Base-by-base conservation (phyloP, 2,888 invertebrate species). In the Zygothrica quintamaculata region DNA sequence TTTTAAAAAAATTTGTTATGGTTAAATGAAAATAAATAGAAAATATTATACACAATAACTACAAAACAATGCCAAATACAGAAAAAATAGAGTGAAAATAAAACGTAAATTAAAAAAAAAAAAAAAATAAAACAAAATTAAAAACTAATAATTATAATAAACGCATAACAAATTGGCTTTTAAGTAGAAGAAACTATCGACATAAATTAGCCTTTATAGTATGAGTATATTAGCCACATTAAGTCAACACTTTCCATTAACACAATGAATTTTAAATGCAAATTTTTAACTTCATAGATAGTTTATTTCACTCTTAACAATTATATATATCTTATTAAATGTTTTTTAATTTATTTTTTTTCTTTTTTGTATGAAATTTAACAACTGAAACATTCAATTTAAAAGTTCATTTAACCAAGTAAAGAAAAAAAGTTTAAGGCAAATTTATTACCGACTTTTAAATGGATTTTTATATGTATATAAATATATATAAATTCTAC, bases 391-490 rank as follows among this genome's bases (percentile, higher is more conserved):
- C 18, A 22, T 5, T 22, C 26, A 6, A 18, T 18, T 11, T 29
- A n/a, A 11, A 16, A 16, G 25, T 26, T 4, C 25, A 25, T 18
- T 22, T 12, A 11, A 9, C n/a, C 22, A 2, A 22, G 18, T 5
- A 4, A 44, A 26, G 3, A 1, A 11, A 18, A 13, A 15, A 11
- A 6, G 13, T 51, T 59, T 44, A 60, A 48, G 31, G 13, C 33
- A 60, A 51, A 66, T 67, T 55, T 51, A 55, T 60, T 26, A 33
- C 59, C 46, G 34, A 6, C 65, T 18, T 4, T 53, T 46, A 33
- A 58, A 52, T 36, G 26, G 26, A 2, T 1, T n/a, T 31, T 33
- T 22, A 2, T 22, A 5, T 22, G 2, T 22, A 3, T 22, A 0
- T 31, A 25, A 1, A 25, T 47, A 31, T 34, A 11, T 46, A 15